phyloP scores from a whole-genome alignment of 2,797 vertebrate species.

The Tapirus indicus region DNA sequence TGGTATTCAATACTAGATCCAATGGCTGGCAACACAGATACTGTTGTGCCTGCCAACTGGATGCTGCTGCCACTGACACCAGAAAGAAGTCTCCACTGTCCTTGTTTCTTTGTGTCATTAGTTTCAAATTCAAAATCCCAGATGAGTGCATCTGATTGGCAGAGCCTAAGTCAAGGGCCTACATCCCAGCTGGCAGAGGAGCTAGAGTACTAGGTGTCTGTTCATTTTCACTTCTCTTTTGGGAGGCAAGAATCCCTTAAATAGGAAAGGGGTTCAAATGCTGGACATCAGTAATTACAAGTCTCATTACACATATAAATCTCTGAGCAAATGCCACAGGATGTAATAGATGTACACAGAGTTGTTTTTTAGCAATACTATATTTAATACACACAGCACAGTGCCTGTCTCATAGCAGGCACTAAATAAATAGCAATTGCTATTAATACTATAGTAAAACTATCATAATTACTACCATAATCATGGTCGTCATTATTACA shows the following conservation, averaged over 20 bases:
- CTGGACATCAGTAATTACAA: background rate
- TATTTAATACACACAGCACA: background rate
- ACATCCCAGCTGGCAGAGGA: constrained; percentile 45
- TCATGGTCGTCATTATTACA: background rate
- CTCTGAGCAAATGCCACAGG: background rate
- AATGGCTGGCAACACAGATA: constrained; percentile 46
- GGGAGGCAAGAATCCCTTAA: background rate
- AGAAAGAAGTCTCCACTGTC: constrained; percentile 66
- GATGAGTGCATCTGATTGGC: constrained; percentile 79
- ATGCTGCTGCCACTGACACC: constrained; percentile 62
- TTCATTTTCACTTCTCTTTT: background rate
- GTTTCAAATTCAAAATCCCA: constrained; percentile 78
- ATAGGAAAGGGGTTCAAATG: background rate
- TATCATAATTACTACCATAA: background rate
- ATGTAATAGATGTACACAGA: background rate
- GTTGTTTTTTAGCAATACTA: background rate
- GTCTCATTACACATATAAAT: background rate
- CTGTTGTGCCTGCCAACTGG: constrained; percentile 64
- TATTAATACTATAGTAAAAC: background rate
- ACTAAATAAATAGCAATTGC: background rate
- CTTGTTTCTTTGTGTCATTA: constrained; percentile 76
- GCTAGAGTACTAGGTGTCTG: constrained; percentile 24
- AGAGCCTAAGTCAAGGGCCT: constrained; percentile 56
- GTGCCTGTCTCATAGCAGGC: background rate
- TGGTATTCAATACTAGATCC: constrained; percentile 29